Base-by-base conservation (phyloP, 2,113 vertebrate genomes). In the Dolichotis patagonum region DNA sequence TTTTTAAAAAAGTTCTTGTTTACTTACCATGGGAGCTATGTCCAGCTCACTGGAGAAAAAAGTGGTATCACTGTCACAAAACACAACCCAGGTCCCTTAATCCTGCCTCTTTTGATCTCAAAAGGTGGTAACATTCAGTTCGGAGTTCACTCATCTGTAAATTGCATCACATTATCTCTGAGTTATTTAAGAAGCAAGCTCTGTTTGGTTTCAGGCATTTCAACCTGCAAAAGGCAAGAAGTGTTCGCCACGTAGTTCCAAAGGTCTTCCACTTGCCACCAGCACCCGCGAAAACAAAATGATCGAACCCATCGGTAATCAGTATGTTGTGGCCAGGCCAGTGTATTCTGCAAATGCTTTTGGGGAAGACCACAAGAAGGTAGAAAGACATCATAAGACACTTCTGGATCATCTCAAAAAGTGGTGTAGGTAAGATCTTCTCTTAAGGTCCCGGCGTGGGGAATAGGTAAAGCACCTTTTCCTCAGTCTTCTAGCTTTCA, bases 281-380 rank as follows among this genome's bases (percentile, higher is more conserved):
- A 82, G 77, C 54, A 41, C 92, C 93, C 95, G 80, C 52, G 86
- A 91, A 91, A 86, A 85, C 75, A 97, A 98, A 97, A 99, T 99
- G 99, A 99, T 99, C 86, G 99, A 99, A 97, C 93, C 98, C 19
- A 96, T 98, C 91, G 99, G 98, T 10, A 99, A 98, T 94, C 99
- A 99, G 97, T 99, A 99, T 46, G 89, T 99, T 88, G 98, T 99
- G 97, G 98, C 98, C 98, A 98, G 99, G 97, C 98, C 99, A 0
- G 98, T 99, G 46, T 99, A 99, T 96, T 99, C 99, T 0, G 99
- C 99, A 97, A 99, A 99, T 32, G 80, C 93, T 7, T 99, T 99
- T 83, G 95, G 96, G 0, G 98, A 99, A 91, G 98, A 99, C 5
- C 97, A 99, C 32, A 98, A 98, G 96, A 99, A 99, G 98, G 92